Conservation (phyloP, 1,140 invertebrate species). For the Melanaphis sacchari region DNA sequence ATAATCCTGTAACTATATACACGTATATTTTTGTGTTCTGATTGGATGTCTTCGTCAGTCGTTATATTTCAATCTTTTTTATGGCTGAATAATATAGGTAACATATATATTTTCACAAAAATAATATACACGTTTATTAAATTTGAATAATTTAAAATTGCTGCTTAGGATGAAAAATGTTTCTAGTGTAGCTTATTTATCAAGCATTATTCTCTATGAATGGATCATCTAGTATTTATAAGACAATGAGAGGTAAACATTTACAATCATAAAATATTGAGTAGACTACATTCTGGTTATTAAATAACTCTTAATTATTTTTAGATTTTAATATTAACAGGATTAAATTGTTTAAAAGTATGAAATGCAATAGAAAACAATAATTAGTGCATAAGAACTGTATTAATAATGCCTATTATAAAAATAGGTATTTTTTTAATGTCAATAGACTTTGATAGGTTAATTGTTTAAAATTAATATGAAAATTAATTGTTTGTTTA, state of each 20-base stretch:
- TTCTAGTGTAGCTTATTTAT: too few relatives aligned
- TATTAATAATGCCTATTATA: neutral
- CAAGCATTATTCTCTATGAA: too few relatives aligned
- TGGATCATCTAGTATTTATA: too few relatives aligned
- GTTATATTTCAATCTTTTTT: neutral
- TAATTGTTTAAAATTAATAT: neutral
- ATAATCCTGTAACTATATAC: neutral
- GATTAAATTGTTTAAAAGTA: neutral
- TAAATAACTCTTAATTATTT: neutral
- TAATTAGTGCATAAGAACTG: neutral
- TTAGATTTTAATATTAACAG: neutral
- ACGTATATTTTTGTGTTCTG: neutral
- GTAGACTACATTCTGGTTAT: neutral
- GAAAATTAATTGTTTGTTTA: neutral
- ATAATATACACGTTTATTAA: neutral
- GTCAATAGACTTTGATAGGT: neutral
- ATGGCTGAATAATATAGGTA: neutral
- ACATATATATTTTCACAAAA: neutral
- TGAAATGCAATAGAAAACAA: neutral
- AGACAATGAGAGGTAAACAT: too few relatives aligned
- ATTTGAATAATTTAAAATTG: constrained; percentile 1
- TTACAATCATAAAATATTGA: too few relatives aligned
- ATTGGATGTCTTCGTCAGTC: neutral
- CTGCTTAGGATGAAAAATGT: too few relatives aligned
- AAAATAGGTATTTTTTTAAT: neutral